Evolutionary conservation across 92 coral and sea anemone species (phyloP).

Genomic region (Palythoa grandiflora): DNA sequence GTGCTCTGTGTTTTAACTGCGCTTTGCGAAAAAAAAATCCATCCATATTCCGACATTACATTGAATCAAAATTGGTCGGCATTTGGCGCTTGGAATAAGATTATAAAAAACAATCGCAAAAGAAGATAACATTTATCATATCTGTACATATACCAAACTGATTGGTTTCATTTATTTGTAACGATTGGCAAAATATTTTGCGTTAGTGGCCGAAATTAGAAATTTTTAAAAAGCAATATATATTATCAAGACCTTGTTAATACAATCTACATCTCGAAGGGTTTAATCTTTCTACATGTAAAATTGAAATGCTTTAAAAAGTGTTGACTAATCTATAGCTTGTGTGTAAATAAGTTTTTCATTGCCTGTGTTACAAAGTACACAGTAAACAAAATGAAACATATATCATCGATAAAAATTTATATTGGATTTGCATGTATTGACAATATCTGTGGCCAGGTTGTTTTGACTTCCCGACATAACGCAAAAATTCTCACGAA

Average conservation of each 20-base stretch:
- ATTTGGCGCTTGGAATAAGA: not conserved
- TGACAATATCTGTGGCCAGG: not conserved
- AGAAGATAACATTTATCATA: not conserved
- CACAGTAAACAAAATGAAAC: not conserved
- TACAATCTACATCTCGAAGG: not conserved
- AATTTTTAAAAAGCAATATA: not conserved
- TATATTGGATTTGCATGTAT: not conserved
- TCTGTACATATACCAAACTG: too few relatives aligned
- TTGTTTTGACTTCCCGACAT: not conserved
- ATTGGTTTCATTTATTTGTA: not conserved
- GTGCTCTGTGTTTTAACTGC: not conserved
- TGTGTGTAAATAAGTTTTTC: not conserved
- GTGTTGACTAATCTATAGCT: not conserved
- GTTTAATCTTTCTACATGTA: not conserved
- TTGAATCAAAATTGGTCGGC: not conserved
- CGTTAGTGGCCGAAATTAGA: not conserved
- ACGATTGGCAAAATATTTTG: not conserved
- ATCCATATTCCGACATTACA: not conserved
- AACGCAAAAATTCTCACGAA: not conserved
- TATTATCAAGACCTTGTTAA: not conserved
- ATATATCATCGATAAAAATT: conserved; percentile 14
- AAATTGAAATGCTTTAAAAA: not conserved
- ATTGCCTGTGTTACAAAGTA: too few relatives aligned
- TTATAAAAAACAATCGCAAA: not conserved
- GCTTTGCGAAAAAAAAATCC: not conserved